phyloP scores from a whole-genome alignment of 92 coral and sea anemone species.

The Heteractis magnifica region DNA sequence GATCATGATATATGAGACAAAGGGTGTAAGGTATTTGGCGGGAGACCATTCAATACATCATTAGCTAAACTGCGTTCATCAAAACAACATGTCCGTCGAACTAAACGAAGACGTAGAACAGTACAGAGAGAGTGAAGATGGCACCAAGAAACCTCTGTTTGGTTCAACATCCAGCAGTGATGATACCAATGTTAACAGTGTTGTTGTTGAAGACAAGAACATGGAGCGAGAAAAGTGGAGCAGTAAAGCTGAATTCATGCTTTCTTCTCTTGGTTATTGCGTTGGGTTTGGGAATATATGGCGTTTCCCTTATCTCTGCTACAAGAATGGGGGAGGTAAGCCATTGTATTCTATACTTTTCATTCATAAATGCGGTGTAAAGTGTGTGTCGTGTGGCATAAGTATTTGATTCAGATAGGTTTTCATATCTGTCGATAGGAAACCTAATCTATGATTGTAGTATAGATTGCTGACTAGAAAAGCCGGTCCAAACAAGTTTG shows the following conservation, averaged over 20 bases:
- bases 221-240: constrained; percentile 25
- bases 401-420: too few relatives aligned
- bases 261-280: constrained; percentile 51
- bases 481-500: background rate
- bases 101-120: background rate
- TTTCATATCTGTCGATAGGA: background rate
- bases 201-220: background rate
- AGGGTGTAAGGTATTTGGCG: background rate
- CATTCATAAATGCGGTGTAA: background rate
- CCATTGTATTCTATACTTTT: too few relatives aligned
- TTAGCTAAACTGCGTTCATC: background rate
- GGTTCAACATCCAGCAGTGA: constrained; percentile 6
- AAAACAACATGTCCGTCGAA: background rate
- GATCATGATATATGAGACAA: background rate
- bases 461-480: background rate
- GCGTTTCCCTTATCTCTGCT: constrained; percentile 58
- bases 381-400: background rate
- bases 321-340: constrained; percentile 47
- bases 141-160: constrained; percentile 28
- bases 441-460: background rate
- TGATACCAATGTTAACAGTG: background rate
- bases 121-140: background rate
- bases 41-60: background rate
- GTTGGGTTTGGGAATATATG: constrained; percentile 56
- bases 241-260: constrained; percentile 45